Conservation (phyloP, 2,113 vertebrate species). For the Cariama cristata region DNA sequence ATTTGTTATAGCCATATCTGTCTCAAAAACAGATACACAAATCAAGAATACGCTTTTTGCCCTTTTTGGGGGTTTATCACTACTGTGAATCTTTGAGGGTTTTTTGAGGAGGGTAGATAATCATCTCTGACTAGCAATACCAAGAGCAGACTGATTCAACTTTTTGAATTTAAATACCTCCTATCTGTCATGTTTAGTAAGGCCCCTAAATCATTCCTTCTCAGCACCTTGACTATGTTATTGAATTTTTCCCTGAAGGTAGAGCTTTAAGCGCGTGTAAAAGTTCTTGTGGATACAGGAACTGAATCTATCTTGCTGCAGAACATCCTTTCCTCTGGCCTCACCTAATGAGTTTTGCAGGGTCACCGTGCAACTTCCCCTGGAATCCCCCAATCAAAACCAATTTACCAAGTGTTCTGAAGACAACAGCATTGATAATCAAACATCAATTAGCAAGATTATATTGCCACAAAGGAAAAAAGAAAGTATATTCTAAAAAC, state of each 20-base stretch:
- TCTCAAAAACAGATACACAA: background rate
- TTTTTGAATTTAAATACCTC: background rate
- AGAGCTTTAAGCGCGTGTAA: background rate
- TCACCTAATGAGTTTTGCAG: background rate
- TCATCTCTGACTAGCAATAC: background rate
- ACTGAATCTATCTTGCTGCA: background rate
- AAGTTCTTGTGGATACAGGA: background rate
- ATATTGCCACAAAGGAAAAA: background rate
- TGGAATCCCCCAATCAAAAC: background rate
- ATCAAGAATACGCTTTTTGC: background rate
- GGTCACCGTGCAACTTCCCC: background rate
- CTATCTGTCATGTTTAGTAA: background rate
- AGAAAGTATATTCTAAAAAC: background rate
- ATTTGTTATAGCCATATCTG: background rate
- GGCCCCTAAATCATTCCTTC: background rate
- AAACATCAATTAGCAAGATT: background rate
- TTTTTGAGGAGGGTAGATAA: background rate
- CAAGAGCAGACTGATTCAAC: background rate
- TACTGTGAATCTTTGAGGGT: background rate
- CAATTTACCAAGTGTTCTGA: background rate
- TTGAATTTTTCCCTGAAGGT: background rate
- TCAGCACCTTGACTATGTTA: background rate
- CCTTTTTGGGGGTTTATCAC: background rate
- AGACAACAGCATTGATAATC: background rate
- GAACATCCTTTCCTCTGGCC: background rate